Evolutionary conservation across 2,113 vertebrate species (phyloP).

Genomic region (Callorhinus ursinus): DNA sequence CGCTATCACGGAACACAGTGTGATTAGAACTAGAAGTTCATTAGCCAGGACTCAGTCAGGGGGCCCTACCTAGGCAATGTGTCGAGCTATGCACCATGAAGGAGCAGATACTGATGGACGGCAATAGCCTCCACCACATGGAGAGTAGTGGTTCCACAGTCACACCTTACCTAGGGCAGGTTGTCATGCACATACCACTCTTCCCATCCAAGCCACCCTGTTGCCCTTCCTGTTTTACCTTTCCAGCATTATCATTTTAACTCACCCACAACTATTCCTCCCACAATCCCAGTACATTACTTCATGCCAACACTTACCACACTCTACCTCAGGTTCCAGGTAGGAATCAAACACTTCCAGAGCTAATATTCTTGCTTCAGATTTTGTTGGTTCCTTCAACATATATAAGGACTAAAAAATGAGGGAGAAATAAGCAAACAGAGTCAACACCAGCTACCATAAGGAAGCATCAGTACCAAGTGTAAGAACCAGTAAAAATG

Average conservation of each 20-base stretch:
- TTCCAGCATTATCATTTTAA: not conserved
- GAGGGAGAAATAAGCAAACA: not conserved
- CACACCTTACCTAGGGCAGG: not conserved
- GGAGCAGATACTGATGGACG: not conserved
- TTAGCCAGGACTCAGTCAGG: not conserved
- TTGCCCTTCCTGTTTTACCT: not conserved
- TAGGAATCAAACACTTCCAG: not conserved
- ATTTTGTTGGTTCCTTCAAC: not conserved
- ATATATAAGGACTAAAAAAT: constrained; percentile 1
- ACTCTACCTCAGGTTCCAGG: not conserved
- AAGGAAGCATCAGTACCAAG: not conserved
- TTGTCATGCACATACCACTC: not conserved
- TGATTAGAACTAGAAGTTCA: not conserved
- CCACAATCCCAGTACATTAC: not conserved
- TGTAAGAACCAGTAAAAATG: constrained; percentile 23
- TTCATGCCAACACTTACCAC: not conserved
- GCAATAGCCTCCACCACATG: not conserved
- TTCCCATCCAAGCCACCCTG: not conserved
- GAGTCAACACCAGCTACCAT: not conserved
- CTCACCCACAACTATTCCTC: not conserved
- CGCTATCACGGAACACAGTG: not conserved
- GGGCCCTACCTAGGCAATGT: not conserved
- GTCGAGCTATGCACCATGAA: not conserved
- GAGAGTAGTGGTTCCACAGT: not conserved
- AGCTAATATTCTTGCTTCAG: not conserved